These are phyloP conservation scores for Cossypha polioptera DNA, from an alignment of 2,797 vertebrate species.

Conservation along the genomic window DNA sequence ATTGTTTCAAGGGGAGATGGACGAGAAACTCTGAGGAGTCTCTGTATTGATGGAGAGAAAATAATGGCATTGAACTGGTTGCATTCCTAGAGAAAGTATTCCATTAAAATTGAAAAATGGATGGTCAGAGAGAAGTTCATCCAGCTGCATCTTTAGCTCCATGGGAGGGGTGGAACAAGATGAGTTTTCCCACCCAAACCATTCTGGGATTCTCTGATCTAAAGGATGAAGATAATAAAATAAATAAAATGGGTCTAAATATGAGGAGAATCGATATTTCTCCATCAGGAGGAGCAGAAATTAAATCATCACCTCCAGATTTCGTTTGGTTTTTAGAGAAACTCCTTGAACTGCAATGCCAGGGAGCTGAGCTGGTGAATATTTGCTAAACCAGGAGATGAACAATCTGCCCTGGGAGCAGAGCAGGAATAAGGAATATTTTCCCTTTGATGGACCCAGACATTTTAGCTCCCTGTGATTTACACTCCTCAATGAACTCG, in stretches of 20 bases:
- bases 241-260: neutral
- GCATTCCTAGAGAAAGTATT: neutral
- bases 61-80: neutral
- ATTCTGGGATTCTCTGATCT: fast-evolving
- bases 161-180: fast-evolving
- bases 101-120: neutral
- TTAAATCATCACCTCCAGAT: neutral
- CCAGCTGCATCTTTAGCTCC: neutral
- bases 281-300: neutral
- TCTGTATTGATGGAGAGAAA: neutral
- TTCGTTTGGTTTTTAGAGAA: neutral
- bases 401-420: neutral
- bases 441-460: neutral
- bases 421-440: neutral
- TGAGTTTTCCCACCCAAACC: neutral
- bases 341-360: neutral
- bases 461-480: neutral
- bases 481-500: neutral
- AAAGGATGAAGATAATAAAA: neutral
- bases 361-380: neutral
- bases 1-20: neutral
- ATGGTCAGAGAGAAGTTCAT: neutral
- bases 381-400: neutral
- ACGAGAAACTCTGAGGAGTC: neutral
- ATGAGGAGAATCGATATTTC: neutral